These are phyloP conservation scores for Aricia agestis DNA, from an alignment of 1,140 invertebrate species.

Conservation along the genomic window DNA sequence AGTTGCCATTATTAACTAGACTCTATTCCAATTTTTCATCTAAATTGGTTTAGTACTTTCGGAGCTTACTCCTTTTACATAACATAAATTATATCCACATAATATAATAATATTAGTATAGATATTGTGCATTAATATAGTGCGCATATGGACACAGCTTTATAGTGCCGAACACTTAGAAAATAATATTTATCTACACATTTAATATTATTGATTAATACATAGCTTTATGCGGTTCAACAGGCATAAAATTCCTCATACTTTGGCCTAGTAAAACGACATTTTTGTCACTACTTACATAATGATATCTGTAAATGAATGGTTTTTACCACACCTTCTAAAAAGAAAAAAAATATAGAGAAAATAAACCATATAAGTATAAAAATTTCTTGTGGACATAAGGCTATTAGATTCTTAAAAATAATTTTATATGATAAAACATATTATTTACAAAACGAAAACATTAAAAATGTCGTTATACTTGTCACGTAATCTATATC, in stretches of 20 bases:
- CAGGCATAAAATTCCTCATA: background rate
- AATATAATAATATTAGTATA: background rate
- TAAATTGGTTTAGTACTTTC: too few species aligned
- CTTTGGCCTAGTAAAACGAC: constrained; percentile 36
- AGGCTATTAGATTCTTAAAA: background rate
- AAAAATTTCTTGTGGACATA: background rate
- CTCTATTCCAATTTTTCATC: too few species aligned
- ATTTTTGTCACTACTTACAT: constrained; percentile 17
- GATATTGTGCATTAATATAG: background rate
- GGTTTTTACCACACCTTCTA: background rate
- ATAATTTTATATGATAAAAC: constrained; percentile 12
- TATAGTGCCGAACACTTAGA: background rate
- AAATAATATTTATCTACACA: background rate
- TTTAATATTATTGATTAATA: background rate
- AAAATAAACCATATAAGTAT: background rate
- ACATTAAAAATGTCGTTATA: constrained; percentile 32
- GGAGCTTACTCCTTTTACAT: too few species aligned
- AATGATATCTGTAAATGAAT: background rate
- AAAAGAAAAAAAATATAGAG: background rate
- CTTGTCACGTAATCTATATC: constrained; percentile 26
- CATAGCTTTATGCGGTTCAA: background rate
- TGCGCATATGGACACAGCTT: background rate
- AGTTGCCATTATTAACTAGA: too few species aligned
- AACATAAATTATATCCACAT: too few species aligned
- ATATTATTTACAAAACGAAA: background rate